A percentile compares a stretch with the other conserved stretches of the same genome.
These are phyloP conservation scores for Clarias pachynema DNA, from an alignment of 2,797 vertebrate genomes.

Conservation along the genomic window DNA sequence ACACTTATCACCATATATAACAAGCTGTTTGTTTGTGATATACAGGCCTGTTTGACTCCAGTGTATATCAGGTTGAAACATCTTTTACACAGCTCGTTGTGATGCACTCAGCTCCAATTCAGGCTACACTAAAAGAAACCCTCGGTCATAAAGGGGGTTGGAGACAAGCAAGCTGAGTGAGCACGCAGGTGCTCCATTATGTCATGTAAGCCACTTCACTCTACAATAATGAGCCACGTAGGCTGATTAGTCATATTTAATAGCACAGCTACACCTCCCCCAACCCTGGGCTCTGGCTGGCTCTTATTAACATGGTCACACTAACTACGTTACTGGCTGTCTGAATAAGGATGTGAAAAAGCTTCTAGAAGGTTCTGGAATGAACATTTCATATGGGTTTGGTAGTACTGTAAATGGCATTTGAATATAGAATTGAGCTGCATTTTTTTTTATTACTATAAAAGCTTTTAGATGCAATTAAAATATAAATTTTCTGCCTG, in stretches of 20 bases:
- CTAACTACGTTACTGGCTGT: neutral
- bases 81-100: neutral
- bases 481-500: neutral
- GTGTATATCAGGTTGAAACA: neutral
- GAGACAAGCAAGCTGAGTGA: slow-evolving; percentile 26
- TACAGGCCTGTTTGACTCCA: slow-evolving; percentile 2
- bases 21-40: neutral
- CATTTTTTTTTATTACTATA: neutral
- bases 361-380: neutral
- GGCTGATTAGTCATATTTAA: slow-evolving; percentile 55
- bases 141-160: slow-evolving; percentile 28
- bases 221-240: slow-evolving; percentile 42
- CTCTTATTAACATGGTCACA: neutral
- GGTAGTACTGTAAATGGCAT: neutral
- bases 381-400: neutral
- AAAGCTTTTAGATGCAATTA: neutral
- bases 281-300: slow-evolving; percentile 6
- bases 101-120: slow-evolving; percentile 17
- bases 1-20: neutral
- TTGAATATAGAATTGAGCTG: neutral
- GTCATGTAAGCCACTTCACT: slow-evolving; percentile 48
- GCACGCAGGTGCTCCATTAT: slow-evolving; percentile 55
- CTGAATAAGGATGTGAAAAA: slow-evolving; percentile 19
- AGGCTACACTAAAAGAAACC: neutral
- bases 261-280: slow-evolving; percentile 29